Evolutionary conservation across 2,888 invertebrate genomes (phyloP).

Genomic region (Xanthorhoe designata): DNA sequence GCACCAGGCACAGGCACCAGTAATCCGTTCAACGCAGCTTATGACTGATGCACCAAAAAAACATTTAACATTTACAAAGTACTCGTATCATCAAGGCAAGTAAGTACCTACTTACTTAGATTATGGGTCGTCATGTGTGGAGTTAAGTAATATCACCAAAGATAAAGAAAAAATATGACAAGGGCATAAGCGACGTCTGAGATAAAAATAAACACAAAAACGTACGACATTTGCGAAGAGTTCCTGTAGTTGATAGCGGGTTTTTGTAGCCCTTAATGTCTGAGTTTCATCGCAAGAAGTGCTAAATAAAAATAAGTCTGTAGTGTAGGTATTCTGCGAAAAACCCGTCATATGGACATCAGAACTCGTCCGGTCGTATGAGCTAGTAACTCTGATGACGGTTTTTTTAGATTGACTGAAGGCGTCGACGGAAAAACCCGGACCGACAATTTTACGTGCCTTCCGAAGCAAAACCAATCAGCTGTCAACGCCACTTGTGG

Average conservation of each 20-base stretch:
- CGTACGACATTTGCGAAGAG: conserved; percentile 7
- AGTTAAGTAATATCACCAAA: neutral
- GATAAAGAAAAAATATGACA: neutral
- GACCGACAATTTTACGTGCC: no score
- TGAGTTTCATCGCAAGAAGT: conserved; percentile 4
- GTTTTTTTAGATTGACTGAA: no score
- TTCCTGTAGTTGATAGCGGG: conserved; percentile 15
- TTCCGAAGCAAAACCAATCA: no score
- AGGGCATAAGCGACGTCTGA: neutral
- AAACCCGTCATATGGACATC: conserved; percentile 4
- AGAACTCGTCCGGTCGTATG: no score
- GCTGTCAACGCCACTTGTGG: no score
- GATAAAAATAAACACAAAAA: conserved; percentile 3
- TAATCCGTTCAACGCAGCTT: no score
- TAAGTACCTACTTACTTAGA: neutral
- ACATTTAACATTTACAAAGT: neutral
- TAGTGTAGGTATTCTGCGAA: neutral
- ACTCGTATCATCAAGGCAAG: neutral
- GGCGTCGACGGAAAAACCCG: no score
- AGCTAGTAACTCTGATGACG: no score
- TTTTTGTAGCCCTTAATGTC: conserved; percentile 8
- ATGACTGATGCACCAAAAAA: no score
- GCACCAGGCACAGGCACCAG: no score
- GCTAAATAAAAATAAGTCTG: conserved; percentile 6
- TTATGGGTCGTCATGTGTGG: neutral